Conservation (phyloP, 1,140 invertebrate species). For the Bombus superbus region DNA sequence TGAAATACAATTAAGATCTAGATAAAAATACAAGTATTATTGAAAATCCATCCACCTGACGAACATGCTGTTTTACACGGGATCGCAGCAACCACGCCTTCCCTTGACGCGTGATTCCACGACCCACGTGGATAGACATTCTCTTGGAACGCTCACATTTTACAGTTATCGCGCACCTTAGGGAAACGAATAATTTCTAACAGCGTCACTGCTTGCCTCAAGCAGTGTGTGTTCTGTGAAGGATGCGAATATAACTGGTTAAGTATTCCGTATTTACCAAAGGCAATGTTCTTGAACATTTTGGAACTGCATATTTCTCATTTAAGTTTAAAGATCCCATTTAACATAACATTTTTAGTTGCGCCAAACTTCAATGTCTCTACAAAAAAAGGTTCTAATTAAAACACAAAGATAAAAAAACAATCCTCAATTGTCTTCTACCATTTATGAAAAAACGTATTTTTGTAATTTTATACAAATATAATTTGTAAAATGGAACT, state of each 20-base stretch:
- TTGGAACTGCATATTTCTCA: not conserved
- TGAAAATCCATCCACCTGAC: not conserved
- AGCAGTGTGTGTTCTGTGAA: not conserved
- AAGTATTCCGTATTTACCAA: too few species aligned
- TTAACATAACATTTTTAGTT: not conserved
- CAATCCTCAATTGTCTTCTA: not conserved
- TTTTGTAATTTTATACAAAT: too few species aligned
- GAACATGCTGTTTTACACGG: not conserved
- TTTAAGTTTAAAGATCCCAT: not conserved
- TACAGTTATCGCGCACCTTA: not conserved
- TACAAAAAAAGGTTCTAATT: not conserved
- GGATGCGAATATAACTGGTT: not conserved
- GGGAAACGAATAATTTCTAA: constrained; percentile 21
- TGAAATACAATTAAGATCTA: not conserved
- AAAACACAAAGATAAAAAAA: not conserved
- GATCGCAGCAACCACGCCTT: not conserved
- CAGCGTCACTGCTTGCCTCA: not conserved
- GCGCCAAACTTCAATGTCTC: not conserved
- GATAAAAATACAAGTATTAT: not conserved
- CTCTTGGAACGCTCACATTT: not conserved
- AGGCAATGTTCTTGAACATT: not conserved
- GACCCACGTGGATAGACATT: constrained; percentile 14
- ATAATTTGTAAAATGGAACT: too few species aligned
- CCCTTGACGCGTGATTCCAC: not conserved
- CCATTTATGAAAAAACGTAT: not conserved